phyloP scores from a whole-genome alignment of 2,113 vertebrate species.

The Hymenochirus boettgeri region DNA sequence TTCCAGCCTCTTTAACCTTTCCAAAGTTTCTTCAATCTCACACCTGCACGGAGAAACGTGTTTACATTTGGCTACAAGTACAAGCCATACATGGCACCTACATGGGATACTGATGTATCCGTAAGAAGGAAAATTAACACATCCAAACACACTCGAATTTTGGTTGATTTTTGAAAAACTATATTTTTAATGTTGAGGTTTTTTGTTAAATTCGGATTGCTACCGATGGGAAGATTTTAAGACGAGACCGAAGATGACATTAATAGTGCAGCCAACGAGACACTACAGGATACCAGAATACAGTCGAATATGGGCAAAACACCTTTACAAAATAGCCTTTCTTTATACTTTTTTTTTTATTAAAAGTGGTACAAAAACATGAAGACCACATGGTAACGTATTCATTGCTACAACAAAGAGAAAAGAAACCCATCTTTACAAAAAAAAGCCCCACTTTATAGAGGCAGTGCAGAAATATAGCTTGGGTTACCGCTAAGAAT shows the following conservation, averaged over 20 bases:
- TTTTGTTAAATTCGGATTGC: background rate
- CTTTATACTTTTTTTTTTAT: constrained; percentile 18
- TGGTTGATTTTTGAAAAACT: too few relatives aligned
- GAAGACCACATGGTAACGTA: constrained; percentile 37
- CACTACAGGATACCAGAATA: constrained; percentile 10
- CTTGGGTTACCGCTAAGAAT: constrained; percentile 40
- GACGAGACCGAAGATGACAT: background rate
- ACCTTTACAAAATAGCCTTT: constrained; percentile 25
- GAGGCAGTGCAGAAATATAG: constrained; percentile 38
- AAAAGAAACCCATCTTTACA: constrained; percentile 33
- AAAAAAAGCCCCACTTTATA: constrained; percentile 31
- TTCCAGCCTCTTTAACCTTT: constrained; percentile 94
- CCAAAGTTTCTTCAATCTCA: constrained; percentile 96
- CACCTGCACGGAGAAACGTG: constrained; percentile 66
- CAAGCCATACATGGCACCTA: too few relatives aligned
- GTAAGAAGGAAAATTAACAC: too few relatives aligned
- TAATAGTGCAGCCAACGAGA: constrained; percentile 11
- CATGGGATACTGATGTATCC: too few relatives aligned
- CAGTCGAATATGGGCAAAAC: constrained; percentile 24
- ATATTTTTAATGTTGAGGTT: background rate
- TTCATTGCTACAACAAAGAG: constrained; percentile 40
- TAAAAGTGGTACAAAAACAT: constrained; percentile 23
- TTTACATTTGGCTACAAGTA: constrained; percentile 40
- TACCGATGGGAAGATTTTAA: background rate
- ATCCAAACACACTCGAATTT: too few relatives aligned